Evolutionary conservation across 2,888 invertebrate species (phyloP).

Genomic region (Neoascia interrupta): DNA sequence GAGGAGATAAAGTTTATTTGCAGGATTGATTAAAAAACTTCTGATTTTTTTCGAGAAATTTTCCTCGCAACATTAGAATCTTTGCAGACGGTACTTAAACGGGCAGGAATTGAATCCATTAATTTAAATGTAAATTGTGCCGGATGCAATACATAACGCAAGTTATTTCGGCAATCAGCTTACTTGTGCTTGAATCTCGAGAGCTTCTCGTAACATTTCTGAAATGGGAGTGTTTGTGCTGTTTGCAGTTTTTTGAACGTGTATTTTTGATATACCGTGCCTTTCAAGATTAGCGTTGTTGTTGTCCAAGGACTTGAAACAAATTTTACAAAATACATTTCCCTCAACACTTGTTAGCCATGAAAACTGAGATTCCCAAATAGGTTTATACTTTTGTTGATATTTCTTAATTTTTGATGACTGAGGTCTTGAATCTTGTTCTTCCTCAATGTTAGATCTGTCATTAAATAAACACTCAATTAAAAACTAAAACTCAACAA

Average conservation of each 20-base stretch:
- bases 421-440: too few species aligned
- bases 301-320: conserved; percentile 1
- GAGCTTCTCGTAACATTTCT: too few species aligned
- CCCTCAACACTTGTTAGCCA: not conserved
- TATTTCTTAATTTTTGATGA: not conserved
- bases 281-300: too few species aligned
- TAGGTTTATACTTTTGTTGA: not conserved
- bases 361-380: not conserved
- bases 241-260: too few species aligned
- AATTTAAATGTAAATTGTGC: not conserved
- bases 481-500: too few species aligned
- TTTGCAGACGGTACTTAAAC: not conserved
- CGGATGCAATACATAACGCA: conserved; percentile 4
- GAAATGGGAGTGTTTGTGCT: too few species aligned
- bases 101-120: not conserved
- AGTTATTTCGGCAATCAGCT: too few species aligned
- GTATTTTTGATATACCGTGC: too few species aligned
- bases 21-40: not conserved
- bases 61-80: not conserved
- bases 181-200: too few species aligned
- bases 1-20: conserved; percentile 18
- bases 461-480: too few species aligned
- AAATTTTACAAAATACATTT: not conserved
- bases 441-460: too few species aligned
- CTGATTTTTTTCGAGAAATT: not conserved